phyloP scores from a whole-genome alignment of 2,888 invertebrate genomes.

The Rambutsinella grinnellia region DNA sequence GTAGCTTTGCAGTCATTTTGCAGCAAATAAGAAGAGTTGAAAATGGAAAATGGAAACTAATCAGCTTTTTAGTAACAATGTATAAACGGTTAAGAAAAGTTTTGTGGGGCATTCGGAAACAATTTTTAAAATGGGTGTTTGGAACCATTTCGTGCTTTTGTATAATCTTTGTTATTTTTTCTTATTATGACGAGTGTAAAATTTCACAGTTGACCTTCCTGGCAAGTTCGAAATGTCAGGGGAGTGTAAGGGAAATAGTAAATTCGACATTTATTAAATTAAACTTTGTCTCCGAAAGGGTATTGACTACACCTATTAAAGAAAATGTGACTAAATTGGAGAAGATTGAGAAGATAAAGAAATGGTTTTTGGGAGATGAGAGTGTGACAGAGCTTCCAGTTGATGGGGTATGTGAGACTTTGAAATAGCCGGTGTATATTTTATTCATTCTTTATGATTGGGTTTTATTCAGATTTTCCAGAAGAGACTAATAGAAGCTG shows the following conservation, averaged over 20 bases:
- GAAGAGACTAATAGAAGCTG: constrained; percentile 13
- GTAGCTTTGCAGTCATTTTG: neutral
- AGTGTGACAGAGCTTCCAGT: neutral
- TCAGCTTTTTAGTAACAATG: neutral
- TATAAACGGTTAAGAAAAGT: neutral
- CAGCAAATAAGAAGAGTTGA: neutral
- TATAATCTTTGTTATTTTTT: constrained; percentile 1
- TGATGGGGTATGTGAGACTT: neutral
- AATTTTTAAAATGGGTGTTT: constrained; percentile 4
- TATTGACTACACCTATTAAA: no score
- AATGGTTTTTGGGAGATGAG: no score
- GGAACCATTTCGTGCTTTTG: neutral
- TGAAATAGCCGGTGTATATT: neutral
- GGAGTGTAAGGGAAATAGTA: neutral
- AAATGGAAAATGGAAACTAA: neutral
- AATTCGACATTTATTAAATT: constrained; percentile 10
- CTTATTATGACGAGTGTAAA: constrained; percentile 21
- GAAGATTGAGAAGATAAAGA: neutral
- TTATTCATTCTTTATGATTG: neutral
- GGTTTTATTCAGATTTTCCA: constrained; percentile 4
- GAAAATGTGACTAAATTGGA: neutral
- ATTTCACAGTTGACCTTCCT: neutral
- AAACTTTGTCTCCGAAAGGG: no score
- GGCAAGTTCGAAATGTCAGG: constrained; percentile 6
- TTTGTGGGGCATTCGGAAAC: constrained; percentile 17